These are phyloP conservation scores for Leptodactylus fuscus DNA, from an alignment of 2,113 vertebrate species.

Conservation along the genomic window DNA sequence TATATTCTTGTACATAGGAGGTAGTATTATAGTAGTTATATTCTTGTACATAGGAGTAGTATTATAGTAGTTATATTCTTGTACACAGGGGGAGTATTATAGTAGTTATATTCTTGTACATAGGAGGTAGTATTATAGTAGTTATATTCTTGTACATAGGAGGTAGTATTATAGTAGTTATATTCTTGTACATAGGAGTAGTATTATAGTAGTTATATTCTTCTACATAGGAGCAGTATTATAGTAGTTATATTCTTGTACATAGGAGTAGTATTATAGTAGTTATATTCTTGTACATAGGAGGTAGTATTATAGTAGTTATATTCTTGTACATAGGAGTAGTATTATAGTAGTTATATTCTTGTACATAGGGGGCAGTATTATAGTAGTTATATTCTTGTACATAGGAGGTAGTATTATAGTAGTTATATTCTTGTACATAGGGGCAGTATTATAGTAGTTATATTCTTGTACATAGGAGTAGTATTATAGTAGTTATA, in stretches of 20 bases:
- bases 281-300: background rate
- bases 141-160: background rate
- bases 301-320: background rate
- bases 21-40: background rate
- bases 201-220: conserved; percentile 1
- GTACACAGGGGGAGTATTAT: background rate
- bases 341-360: conserved; percentile 7
- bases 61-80: background rate
- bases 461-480: background rate
- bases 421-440: background rate
- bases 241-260: conserved; percentile 14
- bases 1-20: background rate
- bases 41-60: background rate
- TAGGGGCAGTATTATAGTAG: background rate
- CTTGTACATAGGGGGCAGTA: background rate
- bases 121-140: background rate
- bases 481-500: background rate
- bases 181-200: background rate
- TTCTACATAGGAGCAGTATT: background rate
- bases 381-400: background rate
- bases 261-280: background rate
- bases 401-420: background rate
- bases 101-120: conserved; percentile 1
- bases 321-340: background rate
- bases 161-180: background rate